phyloP scores from a whole-genome alignment of 2,888 invertebrate genomes.

The Dasysyrphus albostriatus region DNA sequence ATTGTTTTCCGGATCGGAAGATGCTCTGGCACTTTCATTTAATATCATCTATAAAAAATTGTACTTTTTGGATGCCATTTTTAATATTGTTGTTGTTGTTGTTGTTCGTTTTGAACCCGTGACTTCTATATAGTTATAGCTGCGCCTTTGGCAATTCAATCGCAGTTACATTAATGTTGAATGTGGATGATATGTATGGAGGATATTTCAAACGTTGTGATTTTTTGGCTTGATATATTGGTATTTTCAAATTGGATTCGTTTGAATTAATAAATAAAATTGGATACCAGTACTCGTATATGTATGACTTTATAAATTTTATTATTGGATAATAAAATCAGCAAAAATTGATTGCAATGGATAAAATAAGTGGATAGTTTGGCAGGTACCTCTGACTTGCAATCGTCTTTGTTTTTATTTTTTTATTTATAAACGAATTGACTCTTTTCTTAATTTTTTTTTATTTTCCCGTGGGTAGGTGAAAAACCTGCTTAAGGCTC shows the following conservation, averaged over 20 bases:
- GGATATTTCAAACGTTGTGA: background rate
- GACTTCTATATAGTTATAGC: background rate
- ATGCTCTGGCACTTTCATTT: constrained; percentile 50
- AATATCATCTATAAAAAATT: constrained; percentile 48
- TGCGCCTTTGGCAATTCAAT: constrained; percentile 10
- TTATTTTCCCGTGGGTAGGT: too few species aligned
- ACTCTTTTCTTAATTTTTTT: too few species aligned
- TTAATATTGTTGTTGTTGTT: background rate
- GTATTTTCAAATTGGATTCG: background rate
- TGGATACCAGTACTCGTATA: background rate
- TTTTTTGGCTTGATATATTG: background rate
- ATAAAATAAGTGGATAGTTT: background rate
- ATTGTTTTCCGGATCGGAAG: constrained; percentile 53
- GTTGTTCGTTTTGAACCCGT: background rate
- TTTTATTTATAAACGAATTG: too few species aligned
- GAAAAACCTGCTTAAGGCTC: too few species aligned
- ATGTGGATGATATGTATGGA: background rate
- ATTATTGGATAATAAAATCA: background rate
- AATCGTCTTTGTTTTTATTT: too few species aligned
- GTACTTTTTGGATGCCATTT: constrained; percentile 11
- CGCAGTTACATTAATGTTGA: constrained; percentile 20
- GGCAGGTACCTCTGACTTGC: too few species aligned
- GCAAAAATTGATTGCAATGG: background rate
- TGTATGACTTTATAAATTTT: background rate
- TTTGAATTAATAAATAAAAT: constrained; percentile 17